Evolutionary conservation across 2,888 invertebrate species (phyloP).

Genomic region (Galerucella nymphaeae): DNA sequence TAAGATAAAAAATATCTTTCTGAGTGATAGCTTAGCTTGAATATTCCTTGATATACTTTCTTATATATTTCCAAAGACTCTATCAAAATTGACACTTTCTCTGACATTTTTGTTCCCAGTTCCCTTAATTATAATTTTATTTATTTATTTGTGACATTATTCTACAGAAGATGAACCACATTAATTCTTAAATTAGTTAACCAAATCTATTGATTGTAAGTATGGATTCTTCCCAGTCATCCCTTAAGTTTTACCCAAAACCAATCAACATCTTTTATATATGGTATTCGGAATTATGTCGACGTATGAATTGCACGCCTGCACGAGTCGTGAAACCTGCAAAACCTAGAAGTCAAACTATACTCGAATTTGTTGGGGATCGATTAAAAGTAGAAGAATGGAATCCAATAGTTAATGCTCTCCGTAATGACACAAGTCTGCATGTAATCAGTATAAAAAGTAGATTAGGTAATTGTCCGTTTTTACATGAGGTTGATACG

Average conservation of each 20-base stretch:
- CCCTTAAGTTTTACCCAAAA: conserved; percentile 51
- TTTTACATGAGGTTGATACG: conserved; percentile 66
- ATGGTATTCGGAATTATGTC: conserved; percentile 63
- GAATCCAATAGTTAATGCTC: conserved; percentile 78
- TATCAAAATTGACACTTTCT: background rate
- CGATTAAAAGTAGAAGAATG: conserved; percentile 81
- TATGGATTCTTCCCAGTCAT: conserved; percentile 51
- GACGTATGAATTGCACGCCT: conserved; percentile 60
- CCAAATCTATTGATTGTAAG: conserved; percentile 31
- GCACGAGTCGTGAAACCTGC: conserved; percentile 59
- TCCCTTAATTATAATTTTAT: conserved; percentile 9
- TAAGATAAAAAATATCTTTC: too few species aligned
- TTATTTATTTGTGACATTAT: conserved; percentile 1
- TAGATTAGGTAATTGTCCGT: conserved; percentile 60
- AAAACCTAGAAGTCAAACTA: conserved; percentile 60
- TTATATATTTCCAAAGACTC: background rate
- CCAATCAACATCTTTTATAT: conserved; percentile 63
- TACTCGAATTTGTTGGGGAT: conserved; percentile 77
- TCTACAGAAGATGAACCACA: background rate
- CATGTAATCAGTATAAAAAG: conserved; percentile 76
- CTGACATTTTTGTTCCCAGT: conserved; percentile 14
- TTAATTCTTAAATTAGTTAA: conserved; percentile 12
- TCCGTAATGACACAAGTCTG: conserved; percentile 77
- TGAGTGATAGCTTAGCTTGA: background rate
- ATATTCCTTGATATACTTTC: background rate